Evolutionary conservation across 2,113 vertebrate genomes (phyloP), one percentile per base, ranked within the genome.

Genomic region (Oncorhynchus kisutch): DNA sequence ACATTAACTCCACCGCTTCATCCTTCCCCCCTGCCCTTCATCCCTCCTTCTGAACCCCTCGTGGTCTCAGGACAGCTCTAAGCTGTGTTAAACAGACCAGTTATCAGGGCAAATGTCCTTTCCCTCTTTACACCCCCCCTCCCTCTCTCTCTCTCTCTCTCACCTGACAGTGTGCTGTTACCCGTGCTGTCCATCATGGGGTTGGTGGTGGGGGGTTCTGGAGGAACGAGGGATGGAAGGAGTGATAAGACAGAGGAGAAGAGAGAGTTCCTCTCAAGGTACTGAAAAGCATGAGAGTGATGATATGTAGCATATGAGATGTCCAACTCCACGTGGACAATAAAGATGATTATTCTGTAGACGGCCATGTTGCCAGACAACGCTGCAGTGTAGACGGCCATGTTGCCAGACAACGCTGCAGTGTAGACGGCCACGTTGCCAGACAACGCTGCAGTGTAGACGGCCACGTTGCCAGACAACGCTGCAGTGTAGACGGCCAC

Each of bases 131-230:
- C 45, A 39, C 1, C 29, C 67, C 48, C 72, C 8, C 39, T 67
- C 81, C 64, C 79, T 78, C 34, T 9, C 34, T 62, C 79, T 78
- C 34, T 8, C 34, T 62, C 81, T 67, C 57, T 5, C 49, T 93
- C 92, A 93, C 91, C 92, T 93, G 91, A 82, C 84, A 87, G 75
- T 0, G 86, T 91, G 90, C 87, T 86, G 90, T 92, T 92, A 90
- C 75, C 87, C 77, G 89, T 87, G 85, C 77, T 78, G 77, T 90
- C 87, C 88, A 3, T 89, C 76, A 31, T 80, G 82, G 86, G 79
- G 64, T 80, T 78, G 76, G 82, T 78, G 77, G 80, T 82, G 79
- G 76, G 79, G 82, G 82, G 74, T 81, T 90, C 93, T 93, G 82
- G 84, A 87, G 87, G 82, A 84, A 85, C 22, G 84, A 84, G 78